Base-by-base conservation (phyloP, 2,113 vertebrate species). In the Cyprinodon brontotheroides region DNA sequence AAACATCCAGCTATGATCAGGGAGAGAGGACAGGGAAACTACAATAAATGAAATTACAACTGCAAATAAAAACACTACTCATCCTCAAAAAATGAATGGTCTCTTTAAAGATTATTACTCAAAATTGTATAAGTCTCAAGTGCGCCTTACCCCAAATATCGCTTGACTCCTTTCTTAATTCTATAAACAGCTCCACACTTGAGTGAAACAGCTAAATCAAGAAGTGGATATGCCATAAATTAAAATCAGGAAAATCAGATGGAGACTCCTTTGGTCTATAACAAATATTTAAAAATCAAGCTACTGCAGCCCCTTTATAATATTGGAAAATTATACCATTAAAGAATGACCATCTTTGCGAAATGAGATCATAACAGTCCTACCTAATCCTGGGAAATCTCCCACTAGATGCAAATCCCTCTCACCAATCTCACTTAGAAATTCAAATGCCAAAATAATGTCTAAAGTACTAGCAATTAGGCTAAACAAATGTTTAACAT, bases 131-230 rank as follows among this genome's bases (percentile, higher is more conserved):
- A 36, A 22, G 1, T 63, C 37, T 15, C 14, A 63, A 17, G 37
- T 12, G 1, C 13, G 9, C 2, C 17, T 13, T 13, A 8, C 3
- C 45, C 0, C 2, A 29, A 22, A 47, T 7, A 0, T 1, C 36
- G 0, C 20, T 73, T 10, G 6, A 22, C 4, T 29, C 13, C 20
- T 68, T 48, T 37, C 36, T 68, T 68, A 11, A 37, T 50, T 17
- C 43, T 39, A 17, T 12, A n/a, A 65, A 17, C 9, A 10, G 0
- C 12, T n/a, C 68, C 14, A 29, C 68, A 41, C 61, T 63, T 63
- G n/a, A 15, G 43, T 40, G 7, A 11, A 53, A 22, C 8, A n/a
- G 61, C 61, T 53, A 48, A 50, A 39, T 37, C 47, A 22, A 22
- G 45, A 73, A 5, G 3, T 50, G 15, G 61, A 1, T 14, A 40